A percentile compares a stretch with the other conserved stretches of the same genome.
phyloP scores from a whole-genome alignment of 2,888 invertebrate genomes.

The Heliconius ethilla region DNA sequence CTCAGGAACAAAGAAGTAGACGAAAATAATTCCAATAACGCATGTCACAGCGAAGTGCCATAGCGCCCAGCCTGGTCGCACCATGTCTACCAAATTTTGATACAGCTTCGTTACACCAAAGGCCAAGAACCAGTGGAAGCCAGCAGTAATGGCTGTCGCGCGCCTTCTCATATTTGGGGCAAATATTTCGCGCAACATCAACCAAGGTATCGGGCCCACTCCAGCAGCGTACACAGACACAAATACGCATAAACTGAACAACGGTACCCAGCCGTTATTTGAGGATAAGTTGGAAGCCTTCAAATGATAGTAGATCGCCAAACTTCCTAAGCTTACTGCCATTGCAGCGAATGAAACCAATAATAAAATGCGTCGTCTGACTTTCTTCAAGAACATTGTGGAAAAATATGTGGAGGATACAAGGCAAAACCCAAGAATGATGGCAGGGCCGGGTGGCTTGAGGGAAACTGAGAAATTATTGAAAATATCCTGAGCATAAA shows the following conservation, averaged over 20 bases:
- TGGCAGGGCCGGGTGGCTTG: constrained; percentile 71
- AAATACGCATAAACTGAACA: constrained; percentile 80
- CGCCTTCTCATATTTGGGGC: constrained; percentile 83
- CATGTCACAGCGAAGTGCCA: constrained; percentile 85
- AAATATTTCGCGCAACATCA: constrained; percentile 86
- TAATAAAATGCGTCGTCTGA: constrained; percentile 84
- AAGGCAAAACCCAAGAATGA: constrained; percentile 83
- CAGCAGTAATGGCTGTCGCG: constrained; percentile 86
- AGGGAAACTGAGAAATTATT: constrained; percentile 69
- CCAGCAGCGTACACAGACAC: constrained; percentile 85
- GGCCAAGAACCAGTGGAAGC: constrained; percentile 86
- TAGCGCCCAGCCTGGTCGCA: constrained; percentile 84
- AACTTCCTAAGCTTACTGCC: constrained; percentile 76
- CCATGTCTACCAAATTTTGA: constrained; percentile 78
- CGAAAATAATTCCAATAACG: constrained; percentile 83
- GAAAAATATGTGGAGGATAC: constrained; percentile 82
- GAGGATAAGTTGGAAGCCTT: constrained; percentile 55
- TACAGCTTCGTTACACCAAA: constrained; percentile 85
- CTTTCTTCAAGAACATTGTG: constrained; percentile 81
- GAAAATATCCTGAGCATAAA: constrained; percentile 82
- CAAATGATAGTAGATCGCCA: constrained; percentile 77
- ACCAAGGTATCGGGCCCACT: constrained; percentile 87
- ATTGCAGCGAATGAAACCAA: constrained; percentile 82
- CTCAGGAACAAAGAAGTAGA: constrained; percentile 86
- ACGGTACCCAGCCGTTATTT: constrained; percentile 78